Evolutionary conservation across 2,797 vertebrate genomes (phyloP), one percentile per base, ranked within the genome.

Genomic region (Pantherophis vulpinus): DNA sequence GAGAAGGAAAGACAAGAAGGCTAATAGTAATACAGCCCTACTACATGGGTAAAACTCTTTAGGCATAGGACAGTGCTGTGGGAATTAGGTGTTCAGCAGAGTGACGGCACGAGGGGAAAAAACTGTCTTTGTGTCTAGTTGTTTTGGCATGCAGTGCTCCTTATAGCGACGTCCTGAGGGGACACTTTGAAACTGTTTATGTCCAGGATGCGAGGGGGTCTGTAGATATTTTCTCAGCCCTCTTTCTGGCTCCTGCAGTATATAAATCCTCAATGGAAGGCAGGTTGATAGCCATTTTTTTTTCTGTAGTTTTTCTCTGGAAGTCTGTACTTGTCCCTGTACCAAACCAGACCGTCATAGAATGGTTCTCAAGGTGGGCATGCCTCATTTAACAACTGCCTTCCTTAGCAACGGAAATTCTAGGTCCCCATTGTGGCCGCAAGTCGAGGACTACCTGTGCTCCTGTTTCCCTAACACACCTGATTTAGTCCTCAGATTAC

Each of bases 41-140:
- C 63, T 66, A n/a, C 12, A n/a, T 14, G 12, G 12, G 29, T n/a
- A 13, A 66, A 66, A 14, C 12, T 66, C 12, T 4, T 66, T n/a
- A 66, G 29, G 5, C 4, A 14, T 14, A 66, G 63, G 5, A 66
- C 63, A 66, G 29, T n/a, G 29, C 12, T n/a, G 63, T 2, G 29
- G 29, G 12, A 66, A n/a, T 9, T 66, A 2, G 12, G 5, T 66
- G 5, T 14, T 66, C 29, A 66, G 63, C 12, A n/a, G 63, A n/a
- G 4, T n/a, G 29, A 66, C 6, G 29, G 13, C 12, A n/a, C 0
- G 0, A 1, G 29, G 13, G 25, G 29, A 5, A n/a, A 2, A 2
- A 14, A 66, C 12, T 66, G 29, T 14, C 4, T n/a, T 14, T 14
- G 29, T 4, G 27, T 63, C 61, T n/a, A 66, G 5, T 66, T n/a